These are phyloP conservation scores for Drosophila micromelanica DNA, from an alignment of 1,140 invertebrate species.

Conservation along the genomic window DNA sequence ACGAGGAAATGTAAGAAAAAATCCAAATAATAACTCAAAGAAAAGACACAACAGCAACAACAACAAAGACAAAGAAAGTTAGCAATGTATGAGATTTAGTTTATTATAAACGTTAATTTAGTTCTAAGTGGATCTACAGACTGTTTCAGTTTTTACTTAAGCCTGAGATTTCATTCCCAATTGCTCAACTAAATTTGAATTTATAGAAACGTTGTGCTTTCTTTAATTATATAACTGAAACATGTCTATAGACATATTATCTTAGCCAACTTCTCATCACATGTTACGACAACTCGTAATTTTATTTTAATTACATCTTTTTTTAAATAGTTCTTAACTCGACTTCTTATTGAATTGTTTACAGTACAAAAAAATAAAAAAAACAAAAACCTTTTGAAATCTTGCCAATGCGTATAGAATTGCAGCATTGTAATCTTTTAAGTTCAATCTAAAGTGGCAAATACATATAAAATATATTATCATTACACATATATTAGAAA, in stretches of 20 bases:
- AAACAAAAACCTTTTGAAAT: slow-evolving; percentile 24
- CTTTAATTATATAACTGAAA: not conserved
- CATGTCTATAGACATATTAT: slow-evolving; percentile 5
- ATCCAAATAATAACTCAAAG: slow-evolving; percentile 32
- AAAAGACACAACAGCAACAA: slow-evolving; percentile 28
- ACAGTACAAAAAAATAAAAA: too few species aligned
- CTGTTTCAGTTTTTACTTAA: not conserved
- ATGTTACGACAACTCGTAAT: slow-evolving; percentile 23
- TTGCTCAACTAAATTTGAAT: too few species aligned
- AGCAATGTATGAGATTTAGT: slow-evolving; percentile 55
- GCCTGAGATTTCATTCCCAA: not conserved
- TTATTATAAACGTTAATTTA: slow-evolving; percentile 69
- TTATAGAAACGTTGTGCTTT: not conserved
- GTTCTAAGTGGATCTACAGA: slow-evolving; percentile 48
- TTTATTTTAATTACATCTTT: slow-evolving; percentile 8
- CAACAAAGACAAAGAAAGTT: slow-evolving; percentile 45
- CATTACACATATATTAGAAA: slow-evolving; percentile 20
- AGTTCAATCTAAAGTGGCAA: slow-evolving; percentile 34
- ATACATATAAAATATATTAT: slow-evolving; percentile 40
- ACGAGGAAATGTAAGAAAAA: slow-evolving; percentile 19
- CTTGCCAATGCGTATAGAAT: slow-evolving; percentile 32
- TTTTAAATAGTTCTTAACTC: slow-evolving; percentile 10
- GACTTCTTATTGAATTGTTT: slow-evolving; percentile 19
- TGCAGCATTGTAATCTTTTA: slow-evolving; percentile 23
- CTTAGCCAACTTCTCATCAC: slow-evolving; percentile 57